These are phyloP conservation scores for Choristoneura rosaceana DNA, from an alignment of 2,888 invertebrate genomes.

Conservation along the genomic window DNA sequence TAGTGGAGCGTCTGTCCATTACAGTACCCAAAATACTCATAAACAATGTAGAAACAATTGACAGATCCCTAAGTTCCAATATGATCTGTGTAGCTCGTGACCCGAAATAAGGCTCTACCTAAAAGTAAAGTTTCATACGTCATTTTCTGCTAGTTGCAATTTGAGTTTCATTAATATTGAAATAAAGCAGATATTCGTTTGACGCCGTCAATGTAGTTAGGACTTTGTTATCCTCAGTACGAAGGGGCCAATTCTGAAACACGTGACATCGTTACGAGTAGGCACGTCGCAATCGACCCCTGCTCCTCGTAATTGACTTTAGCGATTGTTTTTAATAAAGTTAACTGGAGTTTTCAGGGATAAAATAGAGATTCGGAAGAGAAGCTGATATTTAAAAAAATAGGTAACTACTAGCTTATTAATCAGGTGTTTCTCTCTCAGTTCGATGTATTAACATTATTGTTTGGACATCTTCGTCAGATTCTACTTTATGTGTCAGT, in stretches of 20 bases:
- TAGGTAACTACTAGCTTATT: no score
- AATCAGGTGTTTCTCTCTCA: no score
- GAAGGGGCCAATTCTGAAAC: constrained; percentile 15
- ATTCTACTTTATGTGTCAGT: no score
- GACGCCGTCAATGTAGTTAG: not conserved
- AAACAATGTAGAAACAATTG: not conserved
- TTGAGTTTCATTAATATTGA: not conserved
- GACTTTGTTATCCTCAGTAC: not conserved
- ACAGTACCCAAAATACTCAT: not conserved
- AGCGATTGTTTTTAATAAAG: constrained; percentile 33
- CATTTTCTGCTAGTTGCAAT: not conserved
- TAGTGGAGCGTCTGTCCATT: no score
- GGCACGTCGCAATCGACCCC: constrained; percentile 25
- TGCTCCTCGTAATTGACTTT: constrained; percentile 30
- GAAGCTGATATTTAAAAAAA: not conserved
- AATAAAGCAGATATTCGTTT: not conserved
- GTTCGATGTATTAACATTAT: no score
- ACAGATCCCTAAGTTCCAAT: not conserved
- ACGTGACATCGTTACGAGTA: constrained; percentile 35
- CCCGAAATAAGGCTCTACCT: not conserved
- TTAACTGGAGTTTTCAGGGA: constrained; percentile 17
- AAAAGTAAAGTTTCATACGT: not conserved
- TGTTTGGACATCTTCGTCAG: no score
- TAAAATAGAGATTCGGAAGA: not conserved
- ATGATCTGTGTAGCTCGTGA: not conserved